Conservation (phyloP, 2,888 invertebrate species). For the Folsomia manolachei region DNA sequence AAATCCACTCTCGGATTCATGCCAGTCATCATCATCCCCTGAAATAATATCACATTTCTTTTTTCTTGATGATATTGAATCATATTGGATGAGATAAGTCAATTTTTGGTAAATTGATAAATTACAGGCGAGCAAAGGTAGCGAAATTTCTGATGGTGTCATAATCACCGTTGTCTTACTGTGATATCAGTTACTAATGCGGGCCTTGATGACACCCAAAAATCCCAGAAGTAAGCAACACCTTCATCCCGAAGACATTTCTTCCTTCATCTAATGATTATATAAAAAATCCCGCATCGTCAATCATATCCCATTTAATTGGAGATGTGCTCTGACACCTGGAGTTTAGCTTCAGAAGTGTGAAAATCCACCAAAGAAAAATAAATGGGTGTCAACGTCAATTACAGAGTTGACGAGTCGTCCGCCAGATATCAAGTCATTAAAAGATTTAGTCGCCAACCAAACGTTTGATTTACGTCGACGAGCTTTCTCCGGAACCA, state of each 20-base stretch:
- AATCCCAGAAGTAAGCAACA: not conserved
- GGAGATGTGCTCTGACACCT: not conserved
- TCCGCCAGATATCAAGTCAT: too few species aligned
- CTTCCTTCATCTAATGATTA: conserved; percentile 10
- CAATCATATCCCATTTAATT: not conserved
- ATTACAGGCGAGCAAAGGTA: not conserved
- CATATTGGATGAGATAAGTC: too few species aligned
- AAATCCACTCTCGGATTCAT: conserved; percentile 45
- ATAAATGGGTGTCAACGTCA: not conserved
- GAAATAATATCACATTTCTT: not conserved
- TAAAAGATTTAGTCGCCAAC: not conserved
- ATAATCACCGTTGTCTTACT: not conserved
- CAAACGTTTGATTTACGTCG: too few species aligned
- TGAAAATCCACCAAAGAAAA: not conserved
- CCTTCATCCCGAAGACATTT: too few species aligned
- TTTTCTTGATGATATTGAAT: not conserved
- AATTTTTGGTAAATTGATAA: not conserved
- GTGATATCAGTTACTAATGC: not conserved
- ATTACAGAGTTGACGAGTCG: not conserved
- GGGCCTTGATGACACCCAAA: not conserved
- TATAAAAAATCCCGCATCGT: conserved; percentile 2
- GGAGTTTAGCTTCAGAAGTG: not conserved
- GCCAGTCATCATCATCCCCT: conserved; percentile 17
- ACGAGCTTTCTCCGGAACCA: not conserved
- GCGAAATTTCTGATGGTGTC: not conserved